Conservation (phyloP, 2,113 vertebrate species). For the Periophthalmodon schlosseri region DNA sequence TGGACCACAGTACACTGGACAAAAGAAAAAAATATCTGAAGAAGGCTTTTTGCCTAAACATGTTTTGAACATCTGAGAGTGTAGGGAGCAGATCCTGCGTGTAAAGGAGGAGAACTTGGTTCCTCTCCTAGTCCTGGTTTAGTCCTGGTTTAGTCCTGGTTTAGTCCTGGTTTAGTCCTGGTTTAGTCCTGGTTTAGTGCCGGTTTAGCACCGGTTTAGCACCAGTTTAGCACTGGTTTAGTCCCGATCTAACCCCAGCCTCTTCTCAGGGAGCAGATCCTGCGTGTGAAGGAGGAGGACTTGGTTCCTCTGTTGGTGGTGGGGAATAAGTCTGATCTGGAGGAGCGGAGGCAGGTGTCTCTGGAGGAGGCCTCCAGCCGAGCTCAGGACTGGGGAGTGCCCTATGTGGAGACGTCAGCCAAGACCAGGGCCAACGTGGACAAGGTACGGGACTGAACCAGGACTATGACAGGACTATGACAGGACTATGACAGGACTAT, state of each 20-base stretch:
- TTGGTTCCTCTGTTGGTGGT: constrained; percentile 91
- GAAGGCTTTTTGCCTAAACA: no score
- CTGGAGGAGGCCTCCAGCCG: constrained; percentile 84
- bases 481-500: no score
- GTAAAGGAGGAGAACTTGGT: no score
- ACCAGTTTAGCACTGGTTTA: not conserved
- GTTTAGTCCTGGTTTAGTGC: not conserved
- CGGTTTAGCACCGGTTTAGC: not conserved
- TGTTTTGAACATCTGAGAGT: no score
- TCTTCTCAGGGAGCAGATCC: constrained; percentile 89
- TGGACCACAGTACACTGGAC: no score
- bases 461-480: no score
- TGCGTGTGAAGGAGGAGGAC: constrained; percentile 96
- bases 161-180: not conserved
- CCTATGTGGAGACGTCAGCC: constrained; percentile 96
- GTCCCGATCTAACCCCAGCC: not conserved
- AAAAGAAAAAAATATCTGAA: no score
- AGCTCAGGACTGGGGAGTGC: constrained; percentile 90
- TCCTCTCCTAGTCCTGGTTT: no score
- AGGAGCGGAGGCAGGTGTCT: constrained; percentile 90
- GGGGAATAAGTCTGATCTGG: constrained; percentile 96
- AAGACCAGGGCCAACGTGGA: constrained; percentile 97
- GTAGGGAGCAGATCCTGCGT: no score
- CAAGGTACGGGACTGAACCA: constrained; percentile 79
- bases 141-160: not conserved